Conservation (phyloP, 2,113 vertebrate genomes). For the Engystomops pustulosus region DNA sequence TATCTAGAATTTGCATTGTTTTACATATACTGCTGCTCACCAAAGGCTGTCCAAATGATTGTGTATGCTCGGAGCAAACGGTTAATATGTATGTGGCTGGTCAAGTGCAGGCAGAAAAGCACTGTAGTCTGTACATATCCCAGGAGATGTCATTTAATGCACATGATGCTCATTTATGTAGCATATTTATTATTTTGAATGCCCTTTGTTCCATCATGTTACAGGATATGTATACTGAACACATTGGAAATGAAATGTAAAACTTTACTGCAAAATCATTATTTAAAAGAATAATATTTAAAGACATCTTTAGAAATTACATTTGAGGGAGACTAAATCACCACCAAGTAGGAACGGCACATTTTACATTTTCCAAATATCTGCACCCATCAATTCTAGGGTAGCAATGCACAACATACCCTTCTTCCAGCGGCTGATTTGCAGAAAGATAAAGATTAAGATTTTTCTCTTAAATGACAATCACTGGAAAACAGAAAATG, state of each 20-base stretch:
- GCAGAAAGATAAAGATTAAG: no score
- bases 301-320: no score
- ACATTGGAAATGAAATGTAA: background rate
- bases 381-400: no score
- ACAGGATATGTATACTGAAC: background rate
- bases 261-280: no score
- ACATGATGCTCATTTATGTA: background rate
- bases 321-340: no score
- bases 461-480: no score
- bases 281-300: no score
- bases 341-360: no score
- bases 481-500: no score
- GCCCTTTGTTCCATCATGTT: background rate
- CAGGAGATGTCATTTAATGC: background rate
- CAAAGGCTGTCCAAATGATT: slow-evolving; percentile 9
- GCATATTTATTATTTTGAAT: slow-evolving; percentile 11
- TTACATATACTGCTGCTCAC: slow-evolving; percentile 35
- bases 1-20: slow-evolving; percentile 45
- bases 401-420: no score
- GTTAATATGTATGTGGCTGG: slow-evolving; percentile 49
- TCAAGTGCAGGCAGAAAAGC: background rate
- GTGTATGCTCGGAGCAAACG: slow-evolving; percentile 37
- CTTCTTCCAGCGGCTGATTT: no score
- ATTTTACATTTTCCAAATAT: no score
- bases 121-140: background rate